Evolutionary conservation across 2,797 vertebrate genomes (phyloP), one percentile per base, ranked within the genome.

Genomic region (Sebastes jordani): DNA sequence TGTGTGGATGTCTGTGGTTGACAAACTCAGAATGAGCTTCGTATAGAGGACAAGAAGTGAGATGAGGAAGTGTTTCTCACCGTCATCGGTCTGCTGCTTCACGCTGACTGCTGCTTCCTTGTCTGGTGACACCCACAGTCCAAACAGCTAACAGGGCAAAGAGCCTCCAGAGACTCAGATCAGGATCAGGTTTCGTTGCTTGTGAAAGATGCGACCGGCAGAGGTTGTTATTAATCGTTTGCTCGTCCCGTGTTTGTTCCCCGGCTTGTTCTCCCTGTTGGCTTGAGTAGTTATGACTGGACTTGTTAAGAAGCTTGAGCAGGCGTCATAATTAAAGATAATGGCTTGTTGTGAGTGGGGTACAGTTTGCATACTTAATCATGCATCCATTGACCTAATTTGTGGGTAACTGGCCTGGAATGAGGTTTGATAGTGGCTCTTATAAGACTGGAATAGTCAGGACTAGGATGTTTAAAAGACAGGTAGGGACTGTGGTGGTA

Each of bases 121-220:
- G 61, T 76, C 58, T 65, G 66, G 69, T 78, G 78, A 83, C 70
- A 80, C 69, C 68, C 32, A 11, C 58, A 64, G 8, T 72, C 67
- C 49, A 84, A 88, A 89, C 76, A 62, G 63, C 80, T 52, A 61
- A 62, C 59, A 4, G 61, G 67, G 78, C 79, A 88, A 88, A 75
- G 14, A 30, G 67, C 42, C 74, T 73, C 85, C 59, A 69, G 81
- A 29, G 88, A 76, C 66, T 56, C 27, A 7, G 30, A 32, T 70
- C 32, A 0, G 78, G 80, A 64, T 92, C 89, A 23, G 61, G 83
- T 91, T 90, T 84, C 66, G 1, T 23, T 8, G 60, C 36, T 36
- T 30, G 54, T 49, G 46, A 69, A 34, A 30, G 55, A 18, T 9
- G 59, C 6, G 4, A 20, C 49, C 4, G 27, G 29, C 30, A 11